Evolutionary conservation across 2,797 vertebrate species (phyloP).

Genomic region (Malurus leucopterus): DNA sequence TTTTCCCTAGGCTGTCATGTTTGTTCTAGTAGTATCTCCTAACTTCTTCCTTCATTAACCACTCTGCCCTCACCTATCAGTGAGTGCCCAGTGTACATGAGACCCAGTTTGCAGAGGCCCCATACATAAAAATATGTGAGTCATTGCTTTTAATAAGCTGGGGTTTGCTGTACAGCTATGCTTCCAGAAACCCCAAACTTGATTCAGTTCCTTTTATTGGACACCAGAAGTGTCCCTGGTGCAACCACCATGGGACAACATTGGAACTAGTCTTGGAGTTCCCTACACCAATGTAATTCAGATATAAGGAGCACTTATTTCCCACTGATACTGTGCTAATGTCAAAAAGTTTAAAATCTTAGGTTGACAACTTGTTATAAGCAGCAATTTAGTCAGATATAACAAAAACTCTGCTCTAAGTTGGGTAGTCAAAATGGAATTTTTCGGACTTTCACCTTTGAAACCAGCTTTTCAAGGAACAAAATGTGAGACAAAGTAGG

Average conservation of each 20-base stretch:
- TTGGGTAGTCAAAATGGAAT: not conserved
- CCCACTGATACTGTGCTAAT: not conserved
- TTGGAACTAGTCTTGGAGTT: not conserved
- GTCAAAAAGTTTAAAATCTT: not conserved
- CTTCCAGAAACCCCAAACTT: not conserved
- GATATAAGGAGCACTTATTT: not conserved
- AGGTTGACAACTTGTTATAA: not conserved
- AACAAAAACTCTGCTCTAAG: not conserved
- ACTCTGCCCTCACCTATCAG: fast-evolving
- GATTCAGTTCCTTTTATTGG: not conserved
- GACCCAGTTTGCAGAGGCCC: not conserved
- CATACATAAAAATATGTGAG: fast-evolving
- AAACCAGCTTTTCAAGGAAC: not conserved
- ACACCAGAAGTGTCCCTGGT: not conserved
- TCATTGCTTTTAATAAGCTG: not conserved
- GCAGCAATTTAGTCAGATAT: not conserved
- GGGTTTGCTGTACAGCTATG: not conserved
- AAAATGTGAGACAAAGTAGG: not conserved
- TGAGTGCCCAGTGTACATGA: not conserved
- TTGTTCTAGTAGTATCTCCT: not conserved
- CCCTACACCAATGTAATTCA: not conserved
- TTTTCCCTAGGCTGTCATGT: not conserved
- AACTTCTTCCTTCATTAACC: not conserved
- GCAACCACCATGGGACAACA: not conserved
- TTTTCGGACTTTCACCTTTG: not conserved